Evolutionary conservation across 2,113 vertebrate genomes (phyloP).

Genomic region (Manacus vitellinus): DNA sequence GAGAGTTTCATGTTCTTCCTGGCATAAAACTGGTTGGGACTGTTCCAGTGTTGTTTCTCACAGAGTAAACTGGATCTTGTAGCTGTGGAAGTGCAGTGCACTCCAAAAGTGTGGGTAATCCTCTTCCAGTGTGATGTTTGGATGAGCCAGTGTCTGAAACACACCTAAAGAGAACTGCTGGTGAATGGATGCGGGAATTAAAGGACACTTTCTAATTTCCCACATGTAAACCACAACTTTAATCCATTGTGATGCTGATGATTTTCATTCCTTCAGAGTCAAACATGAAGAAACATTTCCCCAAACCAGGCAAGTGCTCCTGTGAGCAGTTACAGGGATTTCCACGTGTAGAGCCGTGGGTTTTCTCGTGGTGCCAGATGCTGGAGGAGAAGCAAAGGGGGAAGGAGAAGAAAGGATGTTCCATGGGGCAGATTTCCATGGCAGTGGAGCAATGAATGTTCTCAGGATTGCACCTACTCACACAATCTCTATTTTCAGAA

Average conservation of each 20-base stretch:
- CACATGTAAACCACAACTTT: background rate
- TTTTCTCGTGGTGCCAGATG: background rate
- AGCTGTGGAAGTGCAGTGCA: background rate
- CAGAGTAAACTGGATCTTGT: background rate
- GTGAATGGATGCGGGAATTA: background rate
- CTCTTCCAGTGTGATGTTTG: background rate
- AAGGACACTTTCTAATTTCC: background rate
- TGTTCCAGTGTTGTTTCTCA: background rate
- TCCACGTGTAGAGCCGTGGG: background rate
- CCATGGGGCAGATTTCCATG: background rate
- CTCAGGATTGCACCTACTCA: background rate
- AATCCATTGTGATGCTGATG: background rate
- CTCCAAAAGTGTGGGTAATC: background rate
- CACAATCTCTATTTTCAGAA: background rate
- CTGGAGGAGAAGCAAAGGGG: background rate
- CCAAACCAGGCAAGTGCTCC: background rate
- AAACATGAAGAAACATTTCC: background rate
- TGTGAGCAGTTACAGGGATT: background rate
- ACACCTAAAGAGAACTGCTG: background rate
- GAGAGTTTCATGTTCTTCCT: background rate
- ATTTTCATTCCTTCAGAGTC: conserved; percentile 3
- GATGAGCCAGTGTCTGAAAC: background rate
- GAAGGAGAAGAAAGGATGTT: background rate
- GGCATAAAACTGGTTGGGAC: background rate
- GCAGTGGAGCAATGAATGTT: background rate